Conservation (phyloP, 2,797 vertebrate genomes). For the Rhinogobio ventralis region DNA sequence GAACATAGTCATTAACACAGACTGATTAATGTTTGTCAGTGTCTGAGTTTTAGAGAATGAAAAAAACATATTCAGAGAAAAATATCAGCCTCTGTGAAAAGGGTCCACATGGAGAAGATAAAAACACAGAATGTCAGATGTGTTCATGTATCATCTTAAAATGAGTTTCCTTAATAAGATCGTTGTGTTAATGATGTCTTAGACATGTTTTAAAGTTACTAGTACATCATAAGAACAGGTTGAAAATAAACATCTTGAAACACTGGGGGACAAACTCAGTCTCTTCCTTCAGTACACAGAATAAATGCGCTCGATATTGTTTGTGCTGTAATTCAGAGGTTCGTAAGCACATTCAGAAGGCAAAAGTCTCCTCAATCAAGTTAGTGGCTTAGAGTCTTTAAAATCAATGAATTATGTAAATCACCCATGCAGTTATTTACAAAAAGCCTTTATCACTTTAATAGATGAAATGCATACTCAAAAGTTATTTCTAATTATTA, state of each 20-base stretch:
- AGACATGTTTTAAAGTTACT: conserved; percentile 50
- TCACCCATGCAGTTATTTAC: conserved; percentile 27
- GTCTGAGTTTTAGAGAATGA: conserved; percentile 68
- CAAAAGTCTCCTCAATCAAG: conserved; percentile 39
- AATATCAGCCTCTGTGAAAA: conserved; percentile 29
- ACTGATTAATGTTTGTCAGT: conserved; percentile 78
- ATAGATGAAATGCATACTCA: conserved; percentile 63
- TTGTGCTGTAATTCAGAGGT: conserved; percentile 2
- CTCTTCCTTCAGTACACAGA: background rate
- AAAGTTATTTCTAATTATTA: conserved; percentile 98
- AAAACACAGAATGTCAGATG: conserved; percentile 28
- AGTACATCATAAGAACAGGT: conserved; percentile 44
- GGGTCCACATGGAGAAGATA: conserved; percentile 48
- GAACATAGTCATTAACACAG: conserved; percentile 78
- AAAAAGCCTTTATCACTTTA: conserved; percentile 39
- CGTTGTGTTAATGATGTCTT: conserved; percentile 66
- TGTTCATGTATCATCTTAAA: conserved; percentile 50
- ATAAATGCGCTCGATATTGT: background rate
- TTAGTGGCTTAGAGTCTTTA: conserved; percentile 38
- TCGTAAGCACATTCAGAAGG: background rate
- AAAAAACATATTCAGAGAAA: conserved; percentile 64
- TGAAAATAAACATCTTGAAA: conserved; percentile 15
- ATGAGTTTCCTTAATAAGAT: conserved; percentile 75
- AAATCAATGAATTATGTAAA: conserved; percentile 47
- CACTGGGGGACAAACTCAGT: background rate